These are phyloP conservation scores for Cantharis rufa DNA, from an alignment of 2,888 invertebrate species.

Conservation along the genomic window DNA sequence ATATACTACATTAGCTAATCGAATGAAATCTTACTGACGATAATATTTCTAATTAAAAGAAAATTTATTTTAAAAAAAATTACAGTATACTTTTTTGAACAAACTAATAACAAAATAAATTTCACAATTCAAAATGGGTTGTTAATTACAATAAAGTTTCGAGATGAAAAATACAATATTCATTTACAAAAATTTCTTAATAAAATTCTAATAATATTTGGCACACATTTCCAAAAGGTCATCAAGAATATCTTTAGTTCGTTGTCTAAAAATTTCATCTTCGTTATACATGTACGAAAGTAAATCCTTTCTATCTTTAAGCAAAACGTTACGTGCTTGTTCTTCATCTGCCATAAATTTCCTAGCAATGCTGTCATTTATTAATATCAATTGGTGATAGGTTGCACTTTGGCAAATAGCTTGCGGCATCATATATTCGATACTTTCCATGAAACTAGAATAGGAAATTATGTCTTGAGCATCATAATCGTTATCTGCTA, in stretches of 20 bases:
- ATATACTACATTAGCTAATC: no score
- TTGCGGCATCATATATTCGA: constrained; percentile 47
- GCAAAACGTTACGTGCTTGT: constrained; percentile 37
- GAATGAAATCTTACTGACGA: no score
- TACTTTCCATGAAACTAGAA: constrained; percentile 45
- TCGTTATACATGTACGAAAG: constrained; percentile 41
- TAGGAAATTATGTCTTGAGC: constrained; percentile 40
- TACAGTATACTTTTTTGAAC: no score
- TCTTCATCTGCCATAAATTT: constrained; percentile 39
- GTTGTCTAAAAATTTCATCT: constrained; percentile 16
- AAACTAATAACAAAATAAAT: no score
- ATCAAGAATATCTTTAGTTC: not conserved
- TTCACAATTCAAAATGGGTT: no score
- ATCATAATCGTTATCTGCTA: constrained; percentile 37
- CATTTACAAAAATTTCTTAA: no score
- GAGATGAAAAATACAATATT: no score
- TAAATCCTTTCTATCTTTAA: constrained; percentile 43
- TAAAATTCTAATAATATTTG: constrained; percentile 1
- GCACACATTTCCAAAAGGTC: constrained; percentile 2
- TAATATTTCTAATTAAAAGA: no score
- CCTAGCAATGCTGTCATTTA: constrained; percentile 36
- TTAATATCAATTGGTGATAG: constrained; percentile 46
- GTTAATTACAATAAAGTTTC: no score
- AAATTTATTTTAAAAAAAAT: no score
- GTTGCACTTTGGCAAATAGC: constrained; percentile 44